A percentile compares a stretch with the other conserved stretches of the same genome.
These are phyloP conservation scores for Sitodiplosis mosellana DNA, from an alignment of 1,140 invertebrate genomes.

Conservation along the genomic window DNA sequence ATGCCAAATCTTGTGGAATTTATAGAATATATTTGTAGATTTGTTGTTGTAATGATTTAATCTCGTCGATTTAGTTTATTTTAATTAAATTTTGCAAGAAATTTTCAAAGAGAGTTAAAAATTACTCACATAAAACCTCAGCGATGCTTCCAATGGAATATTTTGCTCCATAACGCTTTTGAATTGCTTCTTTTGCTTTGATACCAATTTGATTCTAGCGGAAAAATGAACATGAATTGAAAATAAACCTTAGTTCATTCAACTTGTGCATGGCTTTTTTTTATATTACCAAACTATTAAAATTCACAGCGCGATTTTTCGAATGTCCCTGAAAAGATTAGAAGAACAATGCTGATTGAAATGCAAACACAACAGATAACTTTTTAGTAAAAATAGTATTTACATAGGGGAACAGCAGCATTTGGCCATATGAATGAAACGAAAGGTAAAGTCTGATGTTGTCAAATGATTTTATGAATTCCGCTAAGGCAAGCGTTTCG, in stretches of 20 bases:
- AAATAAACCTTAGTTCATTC: too few species aligned
- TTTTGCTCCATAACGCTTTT: conserved; percentile 30
- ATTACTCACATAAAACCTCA: conserved; percentile 35
- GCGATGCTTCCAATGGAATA: conserved; percentile 31
- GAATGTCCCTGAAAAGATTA: conserved; percentile 37
- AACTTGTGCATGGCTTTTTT: too few species aligned
- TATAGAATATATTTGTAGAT: not conserved
- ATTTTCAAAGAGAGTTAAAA: too few species aligned
- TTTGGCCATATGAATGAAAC: conserved; percentile 59
- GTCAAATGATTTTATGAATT: conserved; percentile 11
- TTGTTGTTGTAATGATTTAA: too few species aligned
- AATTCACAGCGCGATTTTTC: conserved; percentile 33
- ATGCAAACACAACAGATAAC: too few species aligned
- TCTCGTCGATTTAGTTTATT: too few species aligned
- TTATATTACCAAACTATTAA: conserved; percentile 39
- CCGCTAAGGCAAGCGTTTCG: conserved; percentile 36
- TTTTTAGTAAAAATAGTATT: too few species aligned
- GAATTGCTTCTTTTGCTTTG: conserved; percentile 24
- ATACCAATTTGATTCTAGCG: not conserved
- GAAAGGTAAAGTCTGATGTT: conserved; percentile 26
- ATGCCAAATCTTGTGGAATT: not conserved
- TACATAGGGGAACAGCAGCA: conserved; percentile 42
- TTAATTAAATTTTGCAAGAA: too few species aligned
- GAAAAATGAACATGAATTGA: not conserved
- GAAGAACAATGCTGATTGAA: too few species aligned